These are phyloP conservation scores for Rhagonycha fulva DNA, from an alignment of 2,888 invertebrate species.

Conservation along the genomic window DNA sequence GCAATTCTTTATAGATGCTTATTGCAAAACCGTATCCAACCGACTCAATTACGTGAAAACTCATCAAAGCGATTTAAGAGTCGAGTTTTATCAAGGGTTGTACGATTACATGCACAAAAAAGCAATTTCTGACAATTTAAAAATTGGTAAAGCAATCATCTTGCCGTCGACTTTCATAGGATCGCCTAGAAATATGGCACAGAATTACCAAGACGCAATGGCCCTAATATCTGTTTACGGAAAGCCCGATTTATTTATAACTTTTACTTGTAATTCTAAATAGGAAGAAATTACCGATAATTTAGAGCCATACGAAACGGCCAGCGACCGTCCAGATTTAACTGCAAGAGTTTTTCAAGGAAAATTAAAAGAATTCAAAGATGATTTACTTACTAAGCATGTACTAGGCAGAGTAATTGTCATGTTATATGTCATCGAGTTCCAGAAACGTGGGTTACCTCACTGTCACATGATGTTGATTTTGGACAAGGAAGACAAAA, in stretches of 20 bases:
- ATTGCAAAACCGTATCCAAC: not conserved
- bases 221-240: constrained; percentile 52
- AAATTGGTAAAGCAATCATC: constrained; percentile 40
- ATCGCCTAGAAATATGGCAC: constrained; percentile 43
- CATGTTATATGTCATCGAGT: constrained; percentile 29
- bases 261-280: constrained; percentile 52
- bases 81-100: constrained; percentile 21
- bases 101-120: constrained; percentile 39
- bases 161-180: constrained; percentile 25
- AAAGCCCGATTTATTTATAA: constrained; percentile 46
- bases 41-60: not conserved
- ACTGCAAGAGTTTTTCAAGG: constrained; percentile 32
- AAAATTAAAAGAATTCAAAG: constrained; percentile 24
- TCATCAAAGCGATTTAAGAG: constrained; percentile 11
- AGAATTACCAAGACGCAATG: constrained; percentile 54
- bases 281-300: constrained; percentile 50
- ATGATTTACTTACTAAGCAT: constrained; percentile 9
- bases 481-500: not conserved
- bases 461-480: not conserved
- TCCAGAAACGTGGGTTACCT: constrained; percentile 29
- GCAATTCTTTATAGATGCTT: not conserved
- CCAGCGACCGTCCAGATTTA: constrained; percentile 47
- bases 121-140: constrained; percentile 29
- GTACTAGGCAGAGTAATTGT: constrained; percentile 16
- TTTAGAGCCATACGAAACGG: constrained; percentile 37